Conservation (phyloP, 2,113 vertebrate genomes). For the Centrocercus urophasianus region DNA sequence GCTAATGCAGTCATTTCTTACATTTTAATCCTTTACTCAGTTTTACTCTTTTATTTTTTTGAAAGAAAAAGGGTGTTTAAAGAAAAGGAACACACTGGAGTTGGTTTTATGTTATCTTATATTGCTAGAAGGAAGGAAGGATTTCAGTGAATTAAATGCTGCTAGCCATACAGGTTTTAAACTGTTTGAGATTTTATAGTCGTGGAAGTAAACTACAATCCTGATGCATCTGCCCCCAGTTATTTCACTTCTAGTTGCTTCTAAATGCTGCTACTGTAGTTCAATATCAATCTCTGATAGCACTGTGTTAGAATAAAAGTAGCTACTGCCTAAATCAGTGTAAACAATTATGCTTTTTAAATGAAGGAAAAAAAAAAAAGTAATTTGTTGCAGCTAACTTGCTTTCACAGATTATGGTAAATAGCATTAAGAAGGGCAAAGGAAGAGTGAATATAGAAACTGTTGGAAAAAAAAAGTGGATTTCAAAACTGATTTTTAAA, state of each 20-base stretch:
- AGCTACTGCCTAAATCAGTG: not conserved
- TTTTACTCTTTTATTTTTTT: not conserved
- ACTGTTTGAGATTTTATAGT: not conserved
- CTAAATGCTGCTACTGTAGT: not conserved
- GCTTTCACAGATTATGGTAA: not conserved
- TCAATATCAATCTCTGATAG: not conserved
- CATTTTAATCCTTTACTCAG: not conserved
- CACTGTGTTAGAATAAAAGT: not conserved
- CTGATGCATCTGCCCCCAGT: not conserved
- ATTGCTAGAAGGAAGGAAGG: not conserved
- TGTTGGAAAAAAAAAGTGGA: not conserved
- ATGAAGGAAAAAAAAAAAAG: rapidly evolving
- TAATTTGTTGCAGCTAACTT: not conserved
- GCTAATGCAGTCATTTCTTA: not conserved
- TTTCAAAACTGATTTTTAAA: not conserved
- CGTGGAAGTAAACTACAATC: not conserved
- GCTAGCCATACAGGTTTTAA: not conserved
- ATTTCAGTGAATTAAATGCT: not conserved
- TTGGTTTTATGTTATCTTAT: not conserved
- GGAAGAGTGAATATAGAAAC: not conserved
- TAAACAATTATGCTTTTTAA: not conserved
- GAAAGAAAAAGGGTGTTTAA: not conserved
- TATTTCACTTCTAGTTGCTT: not conserved
- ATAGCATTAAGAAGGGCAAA: not conserved
- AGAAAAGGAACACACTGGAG: not conserved